Evolutionary conservation across 2,888 invertebrate species (phyloP), one percentile per base, ranked within the genome.

Genomic region (Pseudococcus jackbeardsleyi): DNA sequence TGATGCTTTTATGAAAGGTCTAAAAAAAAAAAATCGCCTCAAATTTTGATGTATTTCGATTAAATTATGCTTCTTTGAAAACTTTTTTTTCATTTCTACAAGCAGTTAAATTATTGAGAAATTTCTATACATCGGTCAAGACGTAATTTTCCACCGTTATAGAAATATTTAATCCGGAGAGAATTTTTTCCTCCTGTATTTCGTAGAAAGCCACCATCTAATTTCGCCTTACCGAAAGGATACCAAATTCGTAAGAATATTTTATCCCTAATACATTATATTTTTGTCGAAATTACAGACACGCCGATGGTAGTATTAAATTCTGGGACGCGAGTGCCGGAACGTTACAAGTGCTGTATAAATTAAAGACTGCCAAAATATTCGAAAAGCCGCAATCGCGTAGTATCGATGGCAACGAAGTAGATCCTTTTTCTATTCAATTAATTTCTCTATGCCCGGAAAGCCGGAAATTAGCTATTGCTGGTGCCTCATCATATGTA

Each of bases 321-420:
- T 99, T 99, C 93, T 99, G 99, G 99, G 99, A 99, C 92, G 98
- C 98, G 84, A 98, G 98, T 91, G 98, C 97, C 88, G 98, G 98
- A 90, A 96, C 97, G 89, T 93, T 99, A 90, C 98, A 99, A 93
- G 96, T 98, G 91, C 94, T 99, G 91, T 99, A 99, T 93, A 99
- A 99, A 94, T 93, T 99, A 91, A 99, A 99, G 94, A 98, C 98
- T 91, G 96, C 97, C 90, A 98, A 99, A 93, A 94, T 96, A 89
- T 96, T 96, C 92, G 96, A 96, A 91, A 94, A 95, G 91, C 94
- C 95, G 90, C 94, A 93, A 91, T 92, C 94, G 89, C 93, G 94
- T 90, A 94, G 94, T 90, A 91, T 94, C 90, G 94, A 95, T 90
- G 92, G 92, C 89, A 91, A 93, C 86, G 96, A 96, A 90, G 98